Evolutionary conservation across 1,140 invertebrate species (phyloP).

Genomic region (Epicauta chinensis): DNA sequence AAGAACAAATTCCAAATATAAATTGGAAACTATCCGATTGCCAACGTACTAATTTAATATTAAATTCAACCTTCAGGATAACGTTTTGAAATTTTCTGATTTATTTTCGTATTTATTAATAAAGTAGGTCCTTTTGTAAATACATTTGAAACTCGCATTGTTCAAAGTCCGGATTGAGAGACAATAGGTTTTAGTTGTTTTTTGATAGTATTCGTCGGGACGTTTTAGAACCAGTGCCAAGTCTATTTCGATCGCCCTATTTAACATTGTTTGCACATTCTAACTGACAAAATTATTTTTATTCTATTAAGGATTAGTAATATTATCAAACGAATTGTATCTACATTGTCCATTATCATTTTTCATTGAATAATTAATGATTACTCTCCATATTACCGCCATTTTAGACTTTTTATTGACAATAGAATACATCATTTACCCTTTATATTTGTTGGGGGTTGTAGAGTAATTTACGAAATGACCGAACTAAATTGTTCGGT

Average conservation of each 20-base stretch:
- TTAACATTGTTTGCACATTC: slow-evolving; percentile 37
- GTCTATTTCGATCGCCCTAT: slow-evolving; percentile 38
- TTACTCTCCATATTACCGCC: slow-evolving; percentile 22
- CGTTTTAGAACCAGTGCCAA: slow-evolving; percentile 28
- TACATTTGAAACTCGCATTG: too few relatives aligned
- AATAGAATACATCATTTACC: slow-evolving; percentile 8
- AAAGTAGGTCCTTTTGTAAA: too few relatives aligned
- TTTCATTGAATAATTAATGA: slow-evolving; percentile 29
- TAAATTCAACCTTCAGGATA: too few relatives aligned
- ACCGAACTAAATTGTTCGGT: slow-evolving; percentile 2
- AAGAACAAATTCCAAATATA: too few relatives aligned
- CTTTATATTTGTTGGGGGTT: slow-evolving; percentile 15
- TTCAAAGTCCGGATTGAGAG: too few relatives aligned
- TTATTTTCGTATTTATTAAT: too few relatives aligned
- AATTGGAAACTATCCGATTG: too few relatives aligned
- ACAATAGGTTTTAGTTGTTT: too few relatives aligned
- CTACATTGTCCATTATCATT: neutral
- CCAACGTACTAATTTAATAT: too few relatives aligned
- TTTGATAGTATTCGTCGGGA: slow-evolving; percentile 7
- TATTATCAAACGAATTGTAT: too few relatives aligned
- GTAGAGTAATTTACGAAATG: slow-evolving; percentile 11
- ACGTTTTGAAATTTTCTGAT: too few relatives aligned
- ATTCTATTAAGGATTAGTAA: slow-evolving; percentile 8
- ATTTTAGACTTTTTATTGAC: slow-evolving; percentile 26
- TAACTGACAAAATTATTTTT: slow-evolving; percentile 36